Evolutionary conservation across 1,140 invertebrate genomes (phyloP).

Genomic region (Lordiphosa collinella): DNA sequence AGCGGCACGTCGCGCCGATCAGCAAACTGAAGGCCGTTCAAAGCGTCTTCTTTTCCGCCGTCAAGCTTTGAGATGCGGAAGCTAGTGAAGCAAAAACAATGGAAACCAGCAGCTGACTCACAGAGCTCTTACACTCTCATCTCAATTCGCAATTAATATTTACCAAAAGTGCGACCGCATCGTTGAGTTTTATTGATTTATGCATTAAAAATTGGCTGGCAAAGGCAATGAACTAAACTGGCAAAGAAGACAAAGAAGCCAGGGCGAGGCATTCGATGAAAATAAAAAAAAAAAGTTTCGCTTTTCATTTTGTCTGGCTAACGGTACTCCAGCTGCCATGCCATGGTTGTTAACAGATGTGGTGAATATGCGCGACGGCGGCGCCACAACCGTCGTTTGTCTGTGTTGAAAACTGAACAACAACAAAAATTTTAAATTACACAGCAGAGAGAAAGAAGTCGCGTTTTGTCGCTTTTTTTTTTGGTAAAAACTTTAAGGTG

Average conservation of each 20-base stretch:
- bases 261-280: slow-evolving; percentile 39
- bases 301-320: slow-evolving; percentile 62
- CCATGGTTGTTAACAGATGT: slow-evolving; percentile 50
- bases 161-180: not conserved
- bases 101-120: slow-evolving; percentile 10
- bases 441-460: slow-evolving; percentile 22
- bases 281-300: slow-evolving; percentile 59
- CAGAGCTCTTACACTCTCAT: not conserved
- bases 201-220: slow-evolving; percentile 25
- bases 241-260: slow-evolving; percentile 44
- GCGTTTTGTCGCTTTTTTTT: not conserved
- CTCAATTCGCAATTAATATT: no score
- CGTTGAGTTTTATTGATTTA: slow-evolving; percentile 40
- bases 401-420: slow-evolving; percentile 32
- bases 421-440: slow-evolving; percentile 18
- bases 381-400: slow-evolving; percentile 7
- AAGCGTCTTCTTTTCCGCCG: slow-evolving; percentile 15
- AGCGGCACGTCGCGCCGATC: not conserved
- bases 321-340: slow-evolving; percentile 43
- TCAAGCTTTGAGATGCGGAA: slow-evolving; percentile 15
- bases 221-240: slow-evolving; percentile 55
- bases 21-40: slow-evolving; percentile 47
- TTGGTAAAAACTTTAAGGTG: slow-evolving; percentile 16
- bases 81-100: not conserved
- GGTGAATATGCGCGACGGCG: slow-evolving; percentile 49